Percentiles rank a stretch among this genome's conserved stretches.
phyloP scores from a whole-genome alignment of 2,888 invertebrate species.

The Dryocosmus kuriphilus region DNA sequence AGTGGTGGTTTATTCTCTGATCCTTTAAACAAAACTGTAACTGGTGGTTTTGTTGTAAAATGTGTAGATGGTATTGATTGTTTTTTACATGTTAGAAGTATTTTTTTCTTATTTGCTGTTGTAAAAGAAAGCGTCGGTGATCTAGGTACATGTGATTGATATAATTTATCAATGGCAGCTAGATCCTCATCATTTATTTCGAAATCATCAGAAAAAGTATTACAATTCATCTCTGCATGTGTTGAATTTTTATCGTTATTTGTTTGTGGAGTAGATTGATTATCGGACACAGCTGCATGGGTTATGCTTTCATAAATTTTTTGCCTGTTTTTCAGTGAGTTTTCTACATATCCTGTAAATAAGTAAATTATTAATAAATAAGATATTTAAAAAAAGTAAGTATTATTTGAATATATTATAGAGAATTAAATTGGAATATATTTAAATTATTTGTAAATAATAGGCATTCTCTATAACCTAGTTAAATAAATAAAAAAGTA shows the following conservation, averaged over 20 bases:
- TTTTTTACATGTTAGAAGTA: neutral
- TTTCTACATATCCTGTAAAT: conserved; percentile 47
- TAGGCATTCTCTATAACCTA: no score
- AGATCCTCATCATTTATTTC: conserved; percentile 8
- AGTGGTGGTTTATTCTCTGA: no score
- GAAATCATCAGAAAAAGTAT: neutral
- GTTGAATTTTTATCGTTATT: no score
- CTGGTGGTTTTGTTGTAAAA: neutral
- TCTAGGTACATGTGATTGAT: neutral
- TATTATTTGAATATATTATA: conserved; percentile 2
- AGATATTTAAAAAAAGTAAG: conserved; percentile 7
- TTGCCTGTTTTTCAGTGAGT: conserved; percentile 42
- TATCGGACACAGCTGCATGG: no score
- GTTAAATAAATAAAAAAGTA: conserved; percentile 29
- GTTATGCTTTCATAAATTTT: conserved; percentile 9
- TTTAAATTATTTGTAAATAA: conserved; percentile 3
- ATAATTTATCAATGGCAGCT: neutral
- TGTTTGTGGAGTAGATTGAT: no score
- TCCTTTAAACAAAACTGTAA: neutral
- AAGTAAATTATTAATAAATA: conserved; percentile 40
- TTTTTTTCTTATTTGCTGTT: neutral
- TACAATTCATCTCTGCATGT: no score
- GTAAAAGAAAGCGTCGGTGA: neutral
- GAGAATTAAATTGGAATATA: conserved; percentile 10
- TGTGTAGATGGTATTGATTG: neutral